A percentile compares a stretch with the other conserved stretches of the same genome.
Evolutionary conservation across 2,888 invertebrate genomes (phyloP).

Genomic region (Lycophotia porphyrea): DNA sequence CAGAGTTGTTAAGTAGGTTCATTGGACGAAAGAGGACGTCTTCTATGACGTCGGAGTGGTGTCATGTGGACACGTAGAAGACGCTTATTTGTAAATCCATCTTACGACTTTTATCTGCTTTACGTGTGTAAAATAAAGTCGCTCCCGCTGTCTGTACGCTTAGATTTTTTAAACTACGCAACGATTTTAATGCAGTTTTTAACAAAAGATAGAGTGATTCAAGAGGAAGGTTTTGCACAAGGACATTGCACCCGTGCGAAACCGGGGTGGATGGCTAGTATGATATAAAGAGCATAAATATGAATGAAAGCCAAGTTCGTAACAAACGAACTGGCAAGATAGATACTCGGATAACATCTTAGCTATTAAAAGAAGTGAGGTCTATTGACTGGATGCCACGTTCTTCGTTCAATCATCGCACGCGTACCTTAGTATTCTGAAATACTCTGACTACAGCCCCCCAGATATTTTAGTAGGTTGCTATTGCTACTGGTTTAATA

Average conservation of each 20-base stretch:
- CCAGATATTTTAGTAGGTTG: background rate
- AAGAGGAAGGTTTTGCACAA: no score
- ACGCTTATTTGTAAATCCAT: slow-evolving; percentile 16
- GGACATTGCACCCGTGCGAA: no score
- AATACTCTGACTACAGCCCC: background rate
- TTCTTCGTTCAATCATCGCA: background rate
- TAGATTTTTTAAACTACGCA: no score
- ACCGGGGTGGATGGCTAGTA: no score
- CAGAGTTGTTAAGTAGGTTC: slow-evolving; percentile 31
- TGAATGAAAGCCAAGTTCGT: background rate
- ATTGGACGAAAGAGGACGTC: slow-evolving; percentile 48
- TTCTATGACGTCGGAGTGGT: slow-evolving; percentile 38
- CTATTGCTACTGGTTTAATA: no score
- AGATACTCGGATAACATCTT: background rate
- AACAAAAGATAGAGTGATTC: no score
- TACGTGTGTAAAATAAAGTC: no score
- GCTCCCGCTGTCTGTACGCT: no score
- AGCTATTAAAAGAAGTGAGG: background rate
- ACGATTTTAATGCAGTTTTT: no score
- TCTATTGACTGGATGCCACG: background rate
- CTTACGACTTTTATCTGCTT: slow-evolving; percentile 19
- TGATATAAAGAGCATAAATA: background rate
- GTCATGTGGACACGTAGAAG: slow-evolving; percentile 25
- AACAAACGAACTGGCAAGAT: background rate
- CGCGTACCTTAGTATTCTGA: background rate